Percentiles rank a stretch among this genome's conserved stretches.
Evolutionary conservation across 2,888 invertebrate species (phyloP).

Genomic region (Pyrochroa serraticornis): DNA sequence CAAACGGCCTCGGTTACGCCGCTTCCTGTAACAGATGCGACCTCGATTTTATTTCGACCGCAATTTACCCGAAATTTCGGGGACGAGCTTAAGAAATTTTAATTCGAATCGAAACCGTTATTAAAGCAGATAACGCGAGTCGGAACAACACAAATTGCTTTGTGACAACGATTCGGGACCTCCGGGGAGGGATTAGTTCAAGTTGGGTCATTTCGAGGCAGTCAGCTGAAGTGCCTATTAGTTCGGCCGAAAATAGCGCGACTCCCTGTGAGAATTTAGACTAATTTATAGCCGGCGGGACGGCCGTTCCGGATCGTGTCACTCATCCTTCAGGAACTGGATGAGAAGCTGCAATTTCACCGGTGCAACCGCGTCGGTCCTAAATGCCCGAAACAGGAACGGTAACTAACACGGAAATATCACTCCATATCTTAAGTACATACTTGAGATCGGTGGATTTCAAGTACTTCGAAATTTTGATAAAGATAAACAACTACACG

Average conservation of each 20-base stretch:
- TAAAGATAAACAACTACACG: too few relatives aligned
- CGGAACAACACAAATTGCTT: slow-evolving; percentile 8
- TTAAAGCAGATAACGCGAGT: too few relatives aligned
- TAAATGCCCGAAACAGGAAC: too few relatives aligned
- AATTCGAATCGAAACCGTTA: too few relatives aligned
- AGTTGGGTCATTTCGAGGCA: slow-evolving; percentile 15
- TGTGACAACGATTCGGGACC: slow-evolving; percentile 10
- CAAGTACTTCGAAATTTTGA: too few relatives aligned
- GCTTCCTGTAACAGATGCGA: slow-evolving; percentile 19
- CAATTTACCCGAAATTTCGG: slow-evolving; percentile 16
- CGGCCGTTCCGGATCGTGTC: slow-evolving; percentile 1
- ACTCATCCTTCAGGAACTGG: slow-evolving; percentile 12
- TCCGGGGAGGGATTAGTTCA: slow-evolving; percentile 19
- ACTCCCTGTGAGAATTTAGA: slow-evolving; percentile 10
- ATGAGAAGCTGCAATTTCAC: too few relatives aligned
- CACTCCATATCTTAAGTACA: too few relatives aligned
- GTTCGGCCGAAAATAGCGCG: slow-evolving; percentile 14
- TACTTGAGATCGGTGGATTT: too few relatives aligned
- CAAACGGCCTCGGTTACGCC: not conserved
- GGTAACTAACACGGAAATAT: too few relatives aligned
- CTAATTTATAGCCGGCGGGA: slow-evolving; percentile 13
- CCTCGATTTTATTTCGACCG: slow-evolving; percentile 16
- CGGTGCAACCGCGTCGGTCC: too few relatives aligned
- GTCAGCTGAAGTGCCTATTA: slow-evolving; percentile 17
- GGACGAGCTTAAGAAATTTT: too few relatives aligned